Evolutionary conservation across 2,113 vertebrate genomes (phyloP).

Genomic region (Psittacula cyanocephala): DNA sequence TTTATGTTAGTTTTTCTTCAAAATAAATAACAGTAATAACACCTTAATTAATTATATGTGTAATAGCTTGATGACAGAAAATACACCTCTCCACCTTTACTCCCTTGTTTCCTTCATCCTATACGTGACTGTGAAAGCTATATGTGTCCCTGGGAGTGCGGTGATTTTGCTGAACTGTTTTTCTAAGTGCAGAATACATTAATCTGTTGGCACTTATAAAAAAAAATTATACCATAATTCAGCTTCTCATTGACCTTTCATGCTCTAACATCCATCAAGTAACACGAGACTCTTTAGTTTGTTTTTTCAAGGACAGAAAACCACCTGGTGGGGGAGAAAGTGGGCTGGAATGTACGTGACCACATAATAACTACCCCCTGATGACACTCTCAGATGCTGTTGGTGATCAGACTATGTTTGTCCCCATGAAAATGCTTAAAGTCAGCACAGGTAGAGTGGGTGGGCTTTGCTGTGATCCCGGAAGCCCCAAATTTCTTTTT

Average conservation of each 20-base stretch:
- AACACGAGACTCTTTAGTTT: not conserved
- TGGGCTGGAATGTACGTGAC: not conserved
- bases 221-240: not conserved
- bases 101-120: not conserved
- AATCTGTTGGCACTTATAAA: slow-evolving; percentile 12
- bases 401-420: not conserved
- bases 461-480: not conserved
- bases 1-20: not conserved
- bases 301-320: not conserved
- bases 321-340: not conserved
- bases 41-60: not conserved
- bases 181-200: not conserved
- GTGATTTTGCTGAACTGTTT: not conserved
- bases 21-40: not conserved
- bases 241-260: slow-evolving; percentile 41
- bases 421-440: not conserved
- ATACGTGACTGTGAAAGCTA: not conserved
- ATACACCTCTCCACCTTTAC: not conserved
- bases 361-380: not conserved
- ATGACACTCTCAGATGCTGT: not conserved
- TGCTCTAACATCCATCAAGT: not conserved
- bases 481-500: not conserved
- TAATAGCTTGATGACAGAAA: not conserved
- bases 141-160: not conserved
- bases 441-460: not conserved